phyloP scores from a whole-genome alignment of 2,888 invertebrate genomes.

The Cyaniris semiargus region DNA sequence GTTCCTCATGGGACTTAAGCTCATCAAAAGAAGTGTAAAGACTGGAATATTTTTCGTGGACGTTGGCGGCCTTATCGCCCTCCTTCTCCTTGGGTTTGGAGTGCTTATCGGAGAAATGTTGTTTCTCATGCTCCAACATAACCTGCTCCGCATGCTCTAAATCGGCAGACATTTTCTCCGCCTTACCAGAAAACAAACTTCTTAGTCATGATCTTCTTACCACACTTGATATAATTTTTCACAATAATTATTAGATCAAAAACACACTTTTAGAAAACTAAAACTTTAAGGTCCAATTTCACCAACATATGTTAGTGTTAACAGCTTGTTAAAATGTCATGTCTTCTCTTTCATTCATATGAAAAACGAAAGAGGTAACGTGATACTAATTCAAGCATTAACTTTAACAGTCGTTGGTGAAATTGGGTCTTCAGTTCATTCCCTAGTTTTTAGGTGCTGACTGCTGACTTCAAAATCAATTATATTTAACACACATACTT shows the following conservation, averaged over 20 bases:
- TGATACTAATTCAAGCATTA: too few species aligned
- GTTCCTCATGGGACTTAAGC: slow-evolving; percentile 66
- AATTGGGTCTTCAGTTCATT: too few species aligned
- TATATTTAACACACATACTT: not conserved
- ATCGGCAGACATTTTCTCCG: slow-evolving; percentile 76
- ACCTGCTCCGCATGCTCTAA: slow-evolving; percentile 78
- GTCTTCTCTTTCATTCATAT: too few species aligned
- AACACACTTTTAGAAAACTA: slow-evolving; percentile 16
- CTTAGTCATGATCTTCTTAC: slow-evolving; percentile 59
- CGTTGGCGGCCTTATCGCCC: slow-evolving; percentile 56
- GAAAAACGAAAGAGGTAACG: too few species aligned
- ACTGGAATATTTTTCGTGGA: slow-evolving; percentile 66
- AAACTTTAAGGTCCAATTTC: too few species aligned
- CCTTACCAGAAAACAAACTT: slow-evolving; percentile 78
- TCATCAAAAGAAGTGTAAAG: slow-evolving; percentile 73
- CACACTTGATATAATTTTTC: slow-evolving; percentile 39
- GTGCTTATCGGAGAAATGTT: slow-evolving; percentile 65
- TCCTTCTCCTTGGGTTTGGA: slow-evolving; percentile 54
- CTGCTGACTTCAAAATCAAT: not conserved
- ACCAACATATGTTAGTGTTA: too few species aligned
- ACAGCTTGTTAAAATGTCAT: too few species aligned
- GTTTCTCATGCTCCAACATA: slow-evolving; percentile 77
- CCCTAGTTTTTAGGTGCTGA: too few species aligned
- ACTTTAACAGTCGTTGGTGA: too few species aligned
- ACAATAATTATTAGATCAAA: not conserved